Conservation (phyloP, 2,888 invertebrate species). For the Sepiola atlantica region DNA sequence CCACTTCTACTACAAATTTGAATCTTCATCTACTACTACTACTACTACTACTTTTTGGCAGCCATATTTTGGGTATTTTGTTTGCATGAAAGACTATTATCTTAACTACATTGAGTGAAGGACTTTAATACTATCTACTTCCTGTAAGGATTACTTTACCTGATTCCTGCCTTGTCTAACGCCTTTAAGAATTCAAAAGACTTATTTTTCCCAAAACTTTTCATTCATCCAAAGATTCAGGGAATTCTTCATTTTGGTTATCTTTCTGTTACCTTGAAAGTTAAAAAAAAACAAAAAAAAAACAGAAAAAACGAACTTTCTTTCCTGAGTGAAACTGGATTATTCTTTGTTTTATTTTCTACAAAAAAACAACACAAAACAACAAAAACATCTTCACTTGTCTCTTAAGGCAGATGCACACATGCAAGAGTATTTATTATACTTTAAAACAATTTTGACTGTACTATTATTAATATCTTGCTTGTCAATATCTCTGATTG, state of each 20-base stretch:
- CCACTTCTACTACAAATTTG: neutral
- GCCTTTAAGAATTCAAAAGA: neutral
- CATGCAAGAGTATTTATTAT: neutral
- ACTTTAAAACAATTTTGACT: constrained; percentile 15
- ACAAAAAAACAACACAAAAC: no score
- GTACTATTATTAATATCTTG: neutral
- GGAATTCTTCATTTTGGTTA: neutral
- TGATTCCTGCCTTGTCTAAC: neutral
- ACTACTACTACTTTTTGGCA: neutral
- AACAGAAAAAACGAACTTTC: neutral
- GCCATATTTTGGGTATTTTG: neutral
- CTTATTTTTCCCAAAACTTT: neutral
- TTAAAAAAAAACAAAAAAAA: no score
- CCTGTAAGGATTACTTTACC: neutral
- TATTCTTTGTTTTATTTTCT: neutral
- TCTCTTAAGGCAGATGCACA: neutral
- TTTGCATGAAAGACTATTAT: neutral
- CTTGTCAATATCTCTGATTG: neutral
- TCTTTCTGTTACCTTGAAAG: neutral
- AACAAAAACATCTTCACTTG: neutral
- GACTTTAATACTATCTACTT: neutral
- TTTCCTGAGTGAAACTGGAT: neutral
- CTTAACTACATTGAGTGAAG: neutral
- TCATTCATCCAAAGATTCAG: neutral
- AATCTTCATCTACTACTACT: neutral